phyloP scores from a whole-genome alignment of 2,113 vertebrate genomes.

The Apistogramma diplotaenia region DNA sequence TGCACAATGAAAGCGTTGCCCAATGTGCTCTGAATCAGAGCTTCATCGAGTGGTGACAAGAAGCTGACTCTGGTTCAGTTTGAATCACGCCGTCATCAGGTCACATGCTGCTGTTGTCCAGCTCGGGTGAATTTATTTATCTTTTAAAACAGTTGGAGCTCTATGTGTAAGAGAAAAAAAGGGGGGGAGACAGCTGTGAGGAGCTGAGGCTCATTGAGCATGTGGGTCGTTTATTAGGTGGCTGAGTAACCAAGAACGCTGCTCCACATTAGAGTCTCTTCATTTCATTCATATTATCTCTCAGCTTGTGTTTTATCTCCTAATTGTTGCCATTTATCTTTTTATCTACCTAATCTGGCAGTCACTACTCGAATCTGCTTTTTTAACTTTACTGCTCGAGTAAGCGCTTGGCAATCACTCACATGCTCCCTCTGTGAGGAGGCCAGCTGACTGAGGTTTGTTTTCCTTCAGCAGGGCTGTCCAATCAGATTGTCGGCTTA shows the following conservation, averaged over 20 bases:
- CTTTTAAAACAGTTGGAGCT: background rate
- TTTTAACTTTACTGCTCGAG: background rate
- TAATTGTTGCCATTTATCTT: background rate
- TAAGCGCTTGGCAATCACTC: conserved; percentile 20
- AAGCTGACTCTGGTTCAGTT: no score
- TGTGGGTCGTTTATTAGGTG: background rate
- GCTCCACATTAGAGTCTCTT: background rate
- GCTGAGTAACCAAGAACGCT: conserved; percentile 8
- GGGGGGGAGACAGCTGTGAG: background rate
- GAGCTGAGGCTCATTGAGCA: background rate
- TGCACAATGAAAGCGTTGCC: no score
- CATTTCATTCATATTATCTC: conserved; percentile 12
- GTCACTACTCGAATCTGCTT: background rate
- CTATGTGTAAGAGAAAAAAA: background rate
- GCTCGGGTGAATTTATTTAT: background rate
- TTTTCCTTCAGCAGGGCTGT: conserved; percentile 52
- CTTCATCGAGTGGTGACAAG: no score
- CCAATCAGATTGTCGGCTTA: conserved; percentile 53
- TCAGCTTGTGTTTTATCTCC: background rate
- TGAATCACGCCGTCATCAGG: no score
- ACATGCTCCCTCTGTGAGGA: conserved; percentile 47
- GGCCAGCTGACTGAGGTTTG: conserved; percentile 75
- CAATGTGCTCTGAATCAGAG: no score
- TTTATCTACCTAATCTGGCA: background rate
- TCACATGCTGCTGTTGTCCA: no score